Conservation (phyloP, 1,140 invertebrate species). For the Papilio dardanus region DNA sequence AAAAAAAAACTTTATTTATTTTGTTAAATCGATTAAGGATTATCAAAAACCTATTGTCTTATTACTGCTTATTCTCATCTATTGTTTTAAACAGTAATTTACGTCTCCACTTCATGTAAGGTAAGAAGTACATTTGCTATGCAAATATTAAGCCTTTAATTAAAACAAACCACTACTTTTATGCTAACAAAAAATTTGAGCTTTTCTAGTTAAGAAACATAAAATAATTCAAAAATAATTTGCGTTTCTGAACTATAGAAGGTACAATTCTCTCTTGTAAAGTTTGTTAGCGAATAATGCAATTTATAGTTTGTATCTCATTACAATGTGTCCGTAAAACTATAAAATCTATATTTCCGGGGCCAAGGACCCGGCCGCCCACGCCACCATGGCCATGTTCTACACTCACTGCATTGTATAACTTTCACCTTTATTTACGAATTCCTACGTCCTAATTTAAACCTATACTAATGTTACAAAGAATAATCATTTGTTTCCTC, state of each 20-base stretch:
- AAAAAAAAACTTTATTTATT: background rate
- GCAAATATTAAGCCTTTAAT: too few relatives aligned
- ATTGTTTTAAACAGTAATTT: too few relatives aligned
- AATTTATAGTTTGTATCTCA: slow-evolving; percentile 42
- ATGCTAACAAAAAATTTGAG: too few relatives aligned
- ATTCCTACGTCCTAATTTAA: too few relatives aligned
- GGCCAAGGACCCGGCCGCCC: slow-evolving; percentile 61
- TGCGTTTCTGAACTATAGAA: background rate
- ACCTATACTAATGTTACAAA: too few relatives aligned
- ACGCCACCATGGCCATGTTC: slow-evolving; percentile 57
- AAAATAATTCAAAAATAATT: background rate
- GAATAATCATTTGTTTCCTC: too few relatives aligned
- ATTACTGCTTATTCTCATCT: too few relatives aligned
- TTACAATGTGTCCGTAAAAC: slow-evolving; percentile 41
- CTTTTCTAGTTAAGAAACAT: background rate
- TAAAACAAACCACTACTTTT: too few relatives aligned
- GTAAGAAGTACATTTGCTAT: too few relatives aligned
- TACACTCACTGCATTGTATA: slow-evolving; percentile 51
- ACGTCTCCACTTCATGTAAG: too few relatives aligned
- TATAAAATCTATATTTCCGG: slow-evolving; percentile 59
- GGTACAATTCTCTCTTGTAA: slow-evolving; percentile 10
- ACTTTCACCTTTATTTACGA: background rate
- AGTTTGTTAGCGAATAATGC: slow-evolving; percentile 18
- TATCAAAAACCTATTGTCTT: too few relatives aligned
- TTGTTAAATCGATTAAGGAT: too few relatives aligned